These are phyloP conservation scores for Thaumetopoea pityocampa DNA, from an alignment of 1,140 invertebrate species.

Conservation along the genomic window DNA sequence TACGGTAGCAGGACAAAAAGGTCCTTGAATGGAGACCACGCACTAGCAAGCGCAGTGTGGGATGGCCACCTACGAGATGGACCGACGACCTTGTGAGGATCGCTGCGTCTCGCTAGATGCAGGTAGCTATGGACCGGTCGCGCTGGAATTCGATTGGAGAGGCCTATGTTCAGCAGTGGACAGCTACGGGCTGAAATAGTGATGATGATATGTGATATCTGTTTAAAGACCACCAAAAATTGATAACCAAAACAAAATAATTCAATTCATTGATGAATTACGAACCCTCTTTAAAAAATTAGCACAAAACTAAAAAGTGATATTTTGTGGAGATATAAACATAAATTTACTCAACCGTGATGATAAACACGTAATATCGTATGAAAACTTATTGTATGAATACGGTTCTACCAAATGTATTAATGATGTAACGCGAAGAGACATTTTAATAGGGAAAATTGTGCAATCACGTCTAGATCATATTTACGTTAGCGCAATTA, in stretches of 20 bases:
- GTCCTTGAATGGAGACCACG: too few species aligned
- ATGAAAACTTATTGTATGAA: slow-evolving; percentile 19
- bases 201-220: slow-evolving; percentile 10
- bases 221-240: slow-evolving; percentile 18
- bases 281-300: slow-evolving; percentile 1
- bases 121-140: too few species aligned
- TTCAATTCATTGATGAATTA: slow-evolving; percentile 7
- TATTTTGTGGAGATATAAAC: slow-evolving; percentile 19
- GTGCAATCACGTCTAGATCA: slow-evolving; percentile 21
- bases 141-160: too few species aligned
- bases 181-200: too few species aligned
- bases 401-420: slow-evolving; percentile 17
- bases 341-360: slow-evolving; percentile 14
- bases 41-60: too few species aligned
- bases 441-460: slow-evolving; percentile 6
- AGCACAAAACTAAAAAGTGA: slow-evolving; percentile 1
- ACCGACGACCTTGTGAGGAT: too few species aligned
- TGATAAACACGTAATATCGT: slow-evolving; percentile 4
- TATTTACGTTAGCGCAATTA: slow-evolving; percentile 7
- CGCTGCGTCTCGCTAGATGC: too few species aligned
- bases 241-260: slow-evolving; percentile 10
- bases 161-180: too few species aligned
- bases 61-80: too few species aligned
- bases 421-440: slow-evolving; percentile 13
- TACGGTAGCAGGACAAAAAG: too few species aligned